Base-by-base conservation (phyloP, 2,888 invertebrate genomes). In the Ochropacha duplaris region DNA sequence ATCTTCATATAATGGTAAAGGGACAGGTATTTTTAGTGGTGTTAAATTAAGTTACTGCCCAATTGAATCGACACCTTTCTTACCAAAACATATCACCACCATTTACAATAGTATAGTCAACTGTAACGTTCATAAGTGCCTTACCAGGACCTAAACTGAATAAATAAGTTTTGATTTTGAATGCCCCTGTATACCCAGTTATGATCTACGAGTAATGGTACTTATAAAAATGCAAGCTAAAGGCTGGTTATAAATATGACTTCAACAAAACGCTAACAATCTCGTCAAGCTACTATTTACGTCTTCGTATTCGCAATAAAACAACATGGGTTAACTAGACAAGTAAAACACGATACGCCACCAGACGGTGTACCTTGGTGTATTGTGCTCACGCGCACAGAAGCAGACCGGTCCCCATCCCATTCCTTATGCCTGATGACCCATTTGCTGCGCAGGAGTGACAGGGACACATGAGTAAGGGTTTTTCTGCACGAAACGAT, bases 401-500 rank as follows among this genome's bases (percentile, higher is more conserved):
- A 66, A 78, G 78, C 76, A 58, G 70, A 58, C 61, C 59, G 59
- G 58, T 54, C 60, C 58, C 67, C 59, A 66, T 65, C 63, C 69
- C 78, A 84, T 87, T 79, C 84, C 83, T 74, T 61, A 64, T 60
- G 76, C 68, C 68, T 78, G 78, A 71, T 81, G 79, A 74, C 67
- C 84, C 84, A 78, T 85, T 72, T 66, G 59, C 59, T 74, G 65
- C 66, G 59, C 60, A 61, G 70, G 66, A 65, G 56, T 67, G 86
- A 86, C 87, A 83, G 80, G 71, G 75, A 71, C 66, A 74, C 59
- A 64, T 59, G 69, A 76, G 72, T 65, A 31, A 11, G 22, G 31
- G 8, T 6, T 2, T 16, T 34, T 31, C 34, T n/a, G 31, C 31
- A n/a, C 12, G 12, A 52, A 28, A 11, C 51, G 9, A 16, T 9